These are phyloP conservation scores for Drosophila asahinai DNA, from an alignment of 1,140 invertebrate species.

Conservation along the genomic window DNA sequence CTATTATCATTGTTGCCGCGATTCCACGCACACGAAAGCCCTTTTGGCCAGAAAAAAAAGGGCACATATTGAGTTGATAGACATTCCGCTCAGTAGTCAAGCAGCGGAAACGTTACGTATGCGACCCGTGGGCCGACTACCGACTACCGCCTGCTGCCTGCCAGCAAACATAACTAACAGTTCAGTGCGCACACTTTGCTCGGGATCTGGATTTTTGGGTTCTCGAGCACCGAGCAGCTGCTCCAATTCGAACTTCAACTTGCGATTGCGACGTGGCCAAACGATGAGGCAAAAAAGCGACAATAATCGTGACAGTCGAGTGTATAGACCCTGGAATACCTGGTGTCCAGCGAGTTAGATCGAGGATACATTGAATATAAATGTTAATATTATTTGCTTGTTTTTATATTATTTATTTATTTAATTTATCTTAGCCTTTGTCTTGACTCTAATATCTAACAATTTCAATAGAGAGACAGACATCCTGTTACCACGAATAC, in stretches of 20 bases:
- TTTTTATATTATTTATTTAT: no score
- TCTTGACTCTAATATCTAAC: no score
- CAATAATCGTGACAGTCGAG: background rate
- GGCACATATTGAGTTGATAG: constrained; percentile 49
- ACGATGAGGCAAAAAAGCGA: constrained; percentile 28
- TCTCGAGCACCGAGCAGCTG: constrained; percentile 51
- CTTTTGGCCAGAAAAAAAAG: constrained; percentile 25
- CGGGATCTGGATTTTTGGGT: constrained; percentile 32
- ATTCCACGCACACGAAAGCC: constrained; percentile 24
- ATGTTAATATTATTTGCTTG: background rate
- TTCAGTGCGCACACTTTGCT: constrained; percentile 67
- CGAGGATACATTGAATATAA: background rate
- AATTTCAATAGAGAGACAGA: no score
- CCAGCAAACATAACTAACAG: constrained; percentile 76
- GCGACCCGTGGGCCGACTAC: constrained; percentile 45
- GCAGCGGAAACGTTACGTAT: constrained; percentile 64
- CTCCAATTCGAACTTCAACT: constrained; percentile 65
- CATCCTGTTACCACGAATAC: background rate
- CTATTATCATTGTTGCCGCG: constrained; percentile 38
- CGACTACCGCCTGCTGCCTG: constrained; percentile 23
- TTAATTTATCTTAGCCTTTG: no score
- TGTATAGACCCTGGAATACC: background rate
- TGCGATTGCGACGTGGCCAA: constrained; percentile 65
- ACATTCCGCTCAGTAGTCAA: constrained; percentile 51
- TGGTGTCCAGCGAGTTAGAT: no score